Evolutionary conservation across 2,113 vertebrate genomes (phyloP).

Genomic region (Tetrao urogallus): DNA sequence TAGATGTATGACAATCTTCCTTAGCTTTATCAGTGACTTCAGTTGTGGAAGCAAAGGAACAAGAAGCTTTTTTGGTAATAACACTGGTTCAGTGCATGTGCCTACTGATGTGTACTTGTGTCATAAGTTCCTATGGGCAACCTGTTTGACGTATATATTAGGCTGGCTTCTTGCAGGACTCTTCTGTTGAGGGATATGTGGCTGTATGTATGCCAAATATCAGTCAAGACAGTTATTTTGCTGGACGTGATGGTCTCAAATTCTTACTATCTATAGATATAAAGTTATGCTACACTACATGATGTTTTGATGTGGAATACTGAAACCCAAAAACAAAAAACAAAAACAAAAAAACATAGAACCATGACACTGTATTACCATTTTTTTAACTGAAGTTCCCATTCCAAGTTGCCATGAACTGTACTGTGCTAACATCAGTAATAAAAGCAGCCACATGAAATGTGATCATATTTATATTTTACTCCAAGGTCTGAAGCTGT

Average conservation of each 20-base stretch:
- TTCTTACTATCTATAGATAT: not conserved
- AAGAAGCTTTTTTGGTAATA: not conserved
- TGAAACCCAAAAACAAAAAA: too few relatives aligned
- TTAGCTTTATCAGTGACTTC: not conserved
- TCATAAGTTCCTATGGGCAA: not conserved
- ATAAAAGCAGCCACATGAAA: constrained; percentile 8
- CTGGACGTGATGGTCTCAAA: constrained; percentile 25
- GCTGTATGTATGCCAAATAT: not conserved
- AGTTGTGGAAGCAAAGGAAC: not conserved
- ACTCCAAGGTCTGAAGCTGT: not conserved
- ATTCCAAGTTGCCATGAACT: not conserved
- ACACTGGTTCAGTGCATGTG: not conserved
- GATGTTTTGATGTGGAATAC: too few relatives aligned
- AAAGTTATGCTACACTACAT: not conserved
- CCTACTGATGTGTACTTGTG: not conserved
- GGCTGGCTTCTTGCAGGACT: not conserved
- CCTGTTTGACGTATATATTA: constrained; percentile 30
- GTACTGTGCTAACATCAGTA: not conserved
- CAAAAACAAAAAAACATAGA: too few relatives aligned
- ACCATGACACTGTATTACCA: not conserved
- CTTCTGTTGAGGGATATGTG: not conserved
- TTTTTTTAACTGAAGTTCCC: not conserved
- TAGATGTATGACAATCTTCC: not conserved
- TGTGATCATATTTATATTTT: not conserved
- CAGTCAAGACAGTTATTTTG: constrained; percentile 12